A percentile compares a stretch with the other conserved stretches of the same genome.
These are phyloP conservation scores for Musca domestica DNA, from an alignment of 1,140 invertebrate species.

Conservation along the genomic window DNA sequence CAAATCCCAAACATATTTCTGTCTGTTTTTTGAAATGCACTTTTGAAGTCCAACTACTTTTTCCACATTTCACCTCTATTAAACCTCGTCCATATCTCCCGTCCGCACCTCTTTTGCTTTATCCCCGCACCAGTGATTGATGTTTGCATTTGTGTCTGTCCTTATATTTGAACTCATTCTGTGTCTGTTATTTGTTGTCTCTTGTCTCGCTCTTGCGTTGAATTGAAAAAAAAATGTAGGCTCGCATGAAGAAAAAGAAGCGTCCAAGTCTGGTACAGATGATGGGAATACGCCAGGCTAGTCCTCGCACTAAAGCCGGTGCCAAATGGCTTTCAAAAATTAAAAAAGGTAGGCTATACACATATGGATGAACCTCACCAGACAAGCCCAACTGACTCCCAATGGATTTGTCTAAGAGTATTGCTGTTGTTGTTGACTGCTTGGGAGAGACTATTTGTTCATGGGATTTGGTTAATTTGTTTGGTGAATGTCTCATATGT, in stretches of 20 bases:
- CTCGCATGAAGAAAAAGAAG: constrained; percentile 69
- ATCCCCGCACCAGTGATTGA: neutral
- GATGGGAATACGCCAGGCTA: constrained; percentile 73
- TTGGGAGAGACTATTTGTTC: no score
- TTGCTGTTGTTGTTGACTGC: no score
- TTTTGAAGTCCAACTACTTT: no score
- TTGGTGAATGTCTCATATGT: no score
- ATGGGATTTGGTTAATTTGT: neutral
- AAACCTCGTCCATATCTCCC: neutral
- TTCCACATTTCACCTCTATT: neutral
- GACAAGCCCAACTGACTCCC: no score
- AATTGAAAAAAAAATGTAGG: constrained; percentile 49
- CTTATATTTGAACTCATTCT: constrained; percentile 19
- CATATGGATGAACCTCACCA: constrained; percentile 43
- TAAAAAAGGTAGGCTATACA: constrained; percentile 63
- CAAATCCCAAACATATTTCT: neutral
- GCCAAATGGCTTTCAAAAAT: constrained; percentile 83
- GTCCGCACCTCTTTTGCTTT: neutral
- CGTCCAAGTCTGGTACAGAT: constrained; percentile 77
- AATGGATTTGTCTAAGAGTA: no score
- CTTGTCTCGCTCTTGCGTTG: constrained; percentile 33
- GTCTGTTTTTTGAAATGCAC: constrained; percentile 8
- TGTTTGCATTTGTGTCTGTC: neutral
- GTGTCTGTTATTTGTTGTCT: constrained; percentile 21
- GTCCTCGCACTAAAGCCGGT: constrained; percentile 76